phyloP scores from a whole-genome alignment of 1,140 invertebrate species.

The Himalopsyche phryganea region DNA sequence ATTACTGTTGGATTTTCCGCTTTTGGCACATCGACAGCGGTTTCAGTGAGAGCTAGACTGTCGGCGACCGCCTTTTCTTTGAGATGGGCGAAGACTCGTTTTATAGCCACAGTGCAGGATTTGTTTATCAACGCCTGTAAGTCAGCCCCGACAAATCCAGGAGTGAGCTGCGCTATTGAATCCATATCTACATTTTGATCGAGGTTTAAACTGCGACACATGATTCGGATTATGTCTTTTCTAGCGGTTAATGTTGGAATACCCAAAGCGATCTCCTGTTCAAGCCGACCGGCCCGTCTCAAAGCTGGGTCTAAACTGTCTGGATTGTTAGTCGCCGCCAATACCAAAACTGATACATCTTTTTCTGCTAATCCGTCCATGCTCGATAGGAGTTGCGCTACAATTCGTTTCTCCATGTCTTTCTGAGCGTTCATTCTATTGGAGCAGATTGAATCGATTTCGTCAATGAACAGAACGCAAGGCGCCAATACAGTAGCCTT shows the following conservation, averaged over 20 bases:
- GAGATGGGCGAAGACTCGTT: slow-evolving; percentile 51
- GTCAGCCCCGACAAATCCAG: slow-evolving; percentile 97
- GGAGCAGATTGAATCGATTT: slow-evolving; percentile 87
- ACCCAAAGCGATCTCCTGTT: slow-evolving; percentile 89
- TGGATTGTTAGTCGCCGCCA: slow-evolving; percentile 93
- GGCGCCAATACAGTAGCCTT: slow-evolving; percentile 70
- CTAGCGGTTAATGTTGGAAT: slow-evolving; percentile 86
- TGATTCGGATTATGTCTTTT: slow-evolving; percentile 69
- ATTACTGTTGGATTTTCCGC: neutral
- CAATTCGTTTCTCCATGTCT: slow-evolving; percentile 94
- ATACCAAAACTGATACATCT: slow-evolving; percentile 74
- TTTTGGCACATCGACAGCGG: neutral
- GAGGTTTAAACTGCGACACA: slow-evolving; percentile 67
- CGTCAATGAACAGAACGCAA: slow-evolving; percentile 90
- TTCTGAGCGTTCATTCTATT: slow-evolving; percentile 83
- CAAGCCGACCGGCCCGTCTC: slow-evolving; percentile 85
- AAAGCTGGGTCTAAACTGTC: slow-evolving; percentile 92
- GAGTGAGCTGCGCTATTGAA: slow-evolving; percentile 77
- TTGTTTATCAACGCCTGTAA: slow-evolving; percentile 81
- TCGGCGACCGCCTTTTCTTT: slow-evolving; percentile 37
- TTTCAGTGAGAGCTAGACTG: neutral
- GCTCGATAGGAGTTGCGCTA: slow-evolving; percentile 84
- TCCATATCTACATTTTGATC: slow-evolving; percentile 66
- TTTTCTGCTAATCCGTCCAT: slow-evolving; percentile 77
- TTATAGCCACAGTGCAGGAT: slow-evolving; percentile 82